Conservation (phyloP, 1,140 invertebrate species). For the Drosophila persimilis region DNA sequence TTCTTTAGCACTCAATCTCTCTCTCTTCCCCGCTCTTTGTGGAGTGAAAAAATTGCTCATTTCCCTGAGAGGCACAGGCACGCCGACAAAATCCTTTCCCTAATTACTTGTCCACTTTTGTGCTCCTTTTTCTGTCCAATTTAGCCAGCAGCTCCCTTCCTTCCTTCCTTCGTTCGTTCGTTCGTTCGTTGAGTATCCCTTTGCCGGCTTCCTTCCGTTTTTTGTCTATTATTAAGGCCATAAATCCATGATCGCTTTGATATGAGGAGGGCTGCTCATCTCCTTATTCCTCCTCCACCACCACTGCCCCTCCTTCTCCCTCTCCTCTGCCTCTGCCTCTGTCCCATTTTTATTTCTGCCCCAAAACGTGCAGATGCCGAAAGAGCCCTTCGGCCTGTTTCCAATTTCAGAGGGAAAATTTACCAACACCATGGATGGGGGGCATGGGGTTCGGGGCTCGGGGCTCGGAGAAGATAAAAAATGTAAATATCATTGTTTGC, state of each 20-base stretch:
- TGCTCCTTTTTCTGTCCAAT: slow-evolving; percentile 49
- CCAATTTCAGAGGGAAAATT: slow-evolving; percentile 74
- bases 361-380: slow-evolving; percentile 61
- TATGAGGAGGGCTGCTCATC: slow-evolving; percentile 54
- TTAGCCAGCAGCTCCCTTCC: slow-evolving; percentile 25
- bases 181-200: slow-evolving; percentile 2
- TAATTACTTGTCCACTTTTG: slow-evolving; percentile 76
- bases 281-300: slow-evolving; percentile 6
- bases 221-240: slow-evolving; percentile 76
- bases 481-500: slow-evolving; percentile 81
- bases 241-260: slow-evolving; percentile 81
- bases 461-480: slow-evolving; percentile 58
- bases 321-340: no score
- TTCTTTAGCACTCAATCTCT: slow-evolving; percentile 26
- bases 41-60: slow-evolving; percentile 36
- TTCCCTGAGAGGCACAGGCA: slow-evolving; percentile 24
- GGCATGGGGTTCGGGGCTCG: no score
- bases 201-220: not conserved
- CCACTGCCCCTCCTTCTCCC: not conserved
- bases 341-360: slow-evolving; percentile 63
- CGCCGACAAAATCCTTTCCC: slow-evolving; percentile 67
- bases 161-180: slow-evolving; percentile 9
- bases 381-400: slow-evolving; percentile 45
- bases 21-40: slow-evolving; percentile 43
- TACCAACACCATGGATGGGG: slow-evolving; percentile 13